Percentiles rank a stretch among this genome's conserved stretches.
These are phyloP conservation scores for Enteromius viviparus DNA, from an alignment of 2,797 vertebrate species.

Conservation along the genomic window DNA sequence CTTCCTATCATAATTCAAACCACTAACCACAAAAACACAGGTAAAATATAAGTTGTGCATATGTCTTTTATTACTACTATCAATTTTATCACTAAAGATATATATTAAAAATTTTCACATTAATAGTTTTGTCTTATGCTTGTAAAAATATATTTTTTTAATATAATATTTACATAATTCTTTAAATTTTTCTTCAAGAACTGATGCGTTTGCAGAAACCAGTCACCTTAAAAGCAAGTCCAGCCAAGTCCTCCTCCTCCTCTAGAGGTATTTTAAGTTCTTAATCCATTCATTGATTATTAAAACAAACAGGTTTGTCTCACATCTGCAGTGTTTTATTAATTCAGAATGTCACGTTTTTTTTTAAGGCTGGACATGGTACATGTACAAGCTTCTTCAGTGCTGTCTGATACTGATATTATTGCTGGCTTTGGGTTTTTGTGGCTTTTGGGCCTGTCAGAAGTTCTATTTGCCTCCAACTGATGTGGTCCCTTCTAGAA, in stretches of 20 bases:
- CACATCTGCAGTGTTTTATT: background rate
- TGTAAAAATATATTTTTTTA: background rate
- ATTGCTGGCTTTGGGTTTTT: conserved; percentile 35
- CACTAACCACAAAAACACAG: conserved; percentile 55
- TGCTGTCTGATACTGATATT: conserved; percentile 56
- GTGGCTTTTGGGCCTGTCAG: conserved; percentile 59
- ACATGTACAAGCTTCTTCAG: conserved; percentile 51
- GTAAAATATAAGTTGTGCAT: conserved; percentile 57
- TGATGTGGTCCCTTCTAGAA: background rate
- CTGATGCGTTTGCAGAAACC: conserved; percentile 61
- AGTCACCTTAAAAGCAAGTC: conserved; percentile 35
- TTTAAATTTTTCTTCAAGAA: conserved; percentile 45
- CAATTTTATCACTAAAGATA: background rate
- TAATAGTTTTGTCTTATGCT: background rate
- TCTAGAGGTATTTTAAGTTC: conserved; percentile 59
- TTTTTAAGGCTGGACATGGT: conserved; percentile 63
- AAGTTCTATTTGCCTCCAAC: conserved; percentile 21
- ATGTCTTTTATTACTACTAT: too few relatives aligned
- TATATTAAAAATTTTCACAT: background rate
- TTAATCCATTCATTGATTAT: background rate
- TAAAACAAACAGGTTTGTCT: background rate
- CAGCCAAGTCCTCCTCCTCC: conserved; percentile 44
- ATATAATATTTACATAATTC: background rate
- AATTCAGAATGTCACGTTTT: conserved; percentile 24
- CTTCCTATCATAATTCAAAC: conserved; percentile 44